These are phyloP conservation scores for Cyanistes caeruleus DNA, from an alignment of 2,113 vertebrate genomes.

Conservation along the genomic window DNA sequence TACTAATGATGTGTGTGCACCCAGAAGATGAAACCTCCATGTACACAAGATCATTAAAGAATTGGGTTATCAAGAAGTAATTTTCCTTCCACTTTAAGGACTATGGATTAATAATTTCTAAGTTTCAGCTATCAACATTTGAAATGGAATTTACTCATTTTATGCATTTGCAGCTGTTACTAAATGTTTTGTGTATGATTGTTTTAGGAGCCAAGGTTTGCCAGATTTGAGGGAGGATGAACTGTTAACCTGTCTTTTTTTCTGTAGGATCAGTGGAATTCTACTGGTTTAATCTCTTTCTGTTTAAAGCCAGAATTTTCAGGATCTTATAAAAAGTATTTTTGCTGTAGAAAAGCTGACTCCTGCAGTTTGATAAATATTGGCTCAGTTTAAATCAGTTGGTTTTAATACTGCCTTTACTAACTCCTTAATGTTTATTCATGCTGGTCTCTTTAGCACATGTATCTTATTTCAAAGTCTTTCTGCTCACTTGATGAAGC, in stretches of 20 bases:
- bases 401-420: neutral
- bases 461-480: constrained; percentile 24
- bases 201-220: neutral
- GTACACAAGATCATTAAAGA: neutral
- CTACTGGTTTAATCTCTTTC: neutral
- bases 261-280: neutral
- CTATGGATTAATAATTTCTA: neutral
- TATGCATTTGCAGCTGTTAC: neutral
- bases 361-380: neutral
- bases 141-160: neutral
- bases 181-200: neutral
- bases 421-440: constrained; percentile 22
- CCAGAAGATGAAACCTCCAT: neutral
- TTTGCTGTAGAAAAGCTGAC: neutral
- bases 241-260: neutral
- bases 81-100: neutral
- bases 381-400: neutral
- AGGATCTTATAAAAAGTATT: neutral
- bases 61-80: neutral
- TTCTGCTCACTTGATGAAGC: neutral
- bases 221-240: neutral
- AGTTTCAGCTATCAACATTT: neutral
- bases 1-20: neutral
- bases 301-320: neutral
- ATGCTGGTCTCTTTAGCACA: neutral